Evolutionary conservation across 2,888 invertebrate genomes (phyloP).

Genomic region (Calephelis perditalis): DNA sequence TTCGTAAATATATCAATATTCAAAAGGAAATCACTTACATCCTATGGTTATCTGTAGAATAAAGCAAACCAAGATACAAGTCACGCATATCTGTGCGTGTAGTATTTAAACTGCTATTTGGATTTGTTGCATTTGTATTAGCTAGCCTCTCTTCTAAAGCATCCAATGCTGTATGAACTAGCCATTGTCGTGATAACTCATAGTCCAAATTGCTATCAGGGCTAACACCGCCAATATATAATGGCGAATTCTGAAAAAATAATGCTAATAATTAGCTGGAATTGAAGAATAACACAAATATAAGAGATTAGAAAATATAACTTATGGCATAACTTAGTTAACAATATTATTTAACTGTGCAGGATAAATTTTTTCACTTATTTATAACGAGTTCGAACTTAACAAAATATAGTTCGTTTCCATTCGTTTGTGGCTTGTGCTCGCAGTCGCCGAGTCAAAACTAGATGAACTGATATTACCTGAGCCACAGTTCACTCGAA

Average conservation of each 20-base stretch:
- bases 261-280: constrained; percentile 19
- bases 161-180: constrained; percentile 94
- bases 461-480: too few relatives aligned
- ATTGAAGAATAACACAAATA: background rate
- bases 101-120: constrained; percentile 77
- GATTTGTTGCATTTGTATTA: constrained; percentile 52
- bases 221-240: constrained; percentile 84
- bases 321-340: too few relatives aligned
- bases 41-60: constrained; percentile 97
- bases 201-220: constrained; percentile 83
- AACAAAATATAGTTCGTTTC: too few relatives aligned
- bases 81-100: constrained; percentile 87
- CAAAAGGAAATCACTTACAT: constrained; percentile 79
- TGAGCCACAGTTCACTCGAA: too few relatives aligned
- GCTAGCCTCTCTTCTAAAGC: constrained; percentile 91
- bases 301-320: too few relatives aligned
- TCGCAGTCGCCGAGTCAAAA: too few relatives aligned
- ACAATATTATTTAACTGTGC: too few relatives aligned
- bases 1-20: too few relatives aligned
- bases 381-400: too few relatives aligned
- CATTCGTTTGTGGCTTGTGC: too few relatives aligned
- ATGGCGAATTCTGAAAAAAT: constrained; percentile 89
- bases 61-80: constrained; percentile 92
- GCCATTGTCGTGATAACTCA: constrained; percentile 94
- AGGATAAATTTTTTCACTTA: too few relatives aligned